Evolutionary conservation across 1,140 invertebrate genomes (phyloP).

Genomic region (Pachyrhynchus sulphureomaculatus): DNA sequence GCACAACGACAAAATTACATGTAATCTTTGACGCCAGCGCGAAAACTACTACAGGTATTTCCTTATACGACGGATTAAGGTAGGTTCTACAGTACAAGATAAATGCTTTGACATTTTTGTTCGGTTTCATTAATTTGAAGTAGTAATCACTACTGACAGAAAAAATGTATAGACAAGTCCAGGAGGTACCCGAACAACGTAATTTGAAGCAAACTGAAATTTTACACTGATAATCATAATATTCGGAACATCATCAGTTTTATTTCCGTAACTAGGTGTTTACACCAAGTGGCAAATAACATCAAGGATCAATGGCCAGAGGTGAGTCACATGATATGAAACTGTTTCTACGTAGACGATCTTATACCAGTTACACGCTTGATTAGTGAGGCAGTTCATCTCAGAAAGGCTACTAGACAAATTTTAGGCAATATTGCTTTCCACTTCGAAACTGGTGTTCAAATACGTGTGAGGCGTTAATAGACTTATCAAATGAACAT

Average conservation of each 20-base stretch:
- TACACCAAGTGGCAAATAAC: constrained; percentile 30
- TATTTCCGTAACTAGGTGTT: constrained; percentile 35
- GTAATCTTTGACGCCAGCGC: constrained; percentile 19
- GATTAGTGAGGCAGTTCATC: constrained; percentile 1
- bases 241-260: constrained; percentile 43
- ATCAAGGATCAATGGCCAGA: constrained; percentile 18
- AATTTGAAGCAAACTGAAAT: constrained; percentile 45
- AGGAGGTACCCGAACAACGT: constrained; percentile 35
- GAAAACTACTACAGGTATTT: constrained; percentile 32
- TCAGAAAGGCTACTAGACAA: constrained; percentile 19
- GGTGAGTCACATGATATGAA: constrained; percentile 20
- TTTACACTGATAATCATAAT: constrained; percentile 48
- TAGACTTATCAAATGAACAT: no score
- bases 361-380: constrained; percentile 29
- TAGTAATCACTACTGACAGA: constrained; percentile 45
- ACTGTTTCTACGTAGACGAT: constrained; percentile 47
- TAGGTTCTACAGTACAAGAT: constrained; percentile 42
- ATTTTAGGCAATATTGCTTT: constrained; percentile 32
- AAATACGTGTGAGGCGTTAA: not conserved
- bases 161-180: constrained; percentile 47
- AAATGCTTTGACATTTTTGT: constrained; percentile 39
- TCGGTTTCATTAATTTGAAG: constrained; percentile 41
- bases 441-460: not conserved
- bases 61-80: constrained; percentile 35
- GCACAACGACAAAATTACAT: no score